Conservation (phyloP, 1,140 invertebrate species). For the Penaeus vannamei region DNA sequence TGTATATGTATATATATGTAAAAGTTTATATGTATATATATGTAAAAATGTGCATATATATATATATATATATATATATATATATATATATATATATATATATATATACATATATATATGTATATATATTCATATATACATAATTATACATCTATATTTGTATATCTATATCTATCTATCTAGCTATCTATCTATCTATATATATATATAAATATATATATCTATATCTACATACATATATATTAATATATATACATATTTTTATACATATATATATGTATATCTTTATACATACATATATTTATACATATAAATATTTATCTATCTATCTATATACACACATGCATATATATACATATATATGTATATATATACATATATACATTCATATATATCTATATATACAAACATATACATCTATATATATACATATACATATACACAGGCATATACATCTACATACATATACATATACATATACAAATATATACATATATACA, state of each 20-base stretch:
- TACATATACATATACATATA: too few species aligned
- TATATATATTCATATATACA: not conserved
- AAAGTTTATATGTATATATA: not conserved
- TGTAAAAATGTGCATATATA: conserved; percentile 1
- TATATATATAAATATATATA: too few species aligned
- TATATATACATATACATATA: too few species aligned
- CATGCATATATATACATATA: too few species aligned
- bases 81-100: not conserved
- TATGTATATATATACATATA: too few species aligned
- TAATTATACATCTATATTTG: not conserved
- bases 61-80: conserved; percentile 20
- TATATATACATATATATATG: conserved; percentile 18
- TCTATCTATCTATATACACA: not conserved
- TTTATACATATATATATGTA: not conserved
- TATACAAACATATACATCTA: too few species aligned
- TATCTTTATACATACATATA: not conserved
- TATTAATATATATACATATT: too few species aligned
- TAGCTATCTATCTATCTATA: not conserved
- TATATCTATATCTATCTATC: not conserved
- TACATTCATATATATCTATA: too few species aligned
- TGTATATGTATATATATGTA: not conserved
- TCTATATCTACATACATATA: too few species aligned
- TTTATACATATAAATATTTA: not conserved
- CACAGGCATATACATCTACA: too few species aligned
- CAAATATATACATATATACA: too few species aligned